Evolutionary conservation across 1,140 invertebrate genomes (phyloP).

Genomic region (Ooceraea biroi): DNA sequence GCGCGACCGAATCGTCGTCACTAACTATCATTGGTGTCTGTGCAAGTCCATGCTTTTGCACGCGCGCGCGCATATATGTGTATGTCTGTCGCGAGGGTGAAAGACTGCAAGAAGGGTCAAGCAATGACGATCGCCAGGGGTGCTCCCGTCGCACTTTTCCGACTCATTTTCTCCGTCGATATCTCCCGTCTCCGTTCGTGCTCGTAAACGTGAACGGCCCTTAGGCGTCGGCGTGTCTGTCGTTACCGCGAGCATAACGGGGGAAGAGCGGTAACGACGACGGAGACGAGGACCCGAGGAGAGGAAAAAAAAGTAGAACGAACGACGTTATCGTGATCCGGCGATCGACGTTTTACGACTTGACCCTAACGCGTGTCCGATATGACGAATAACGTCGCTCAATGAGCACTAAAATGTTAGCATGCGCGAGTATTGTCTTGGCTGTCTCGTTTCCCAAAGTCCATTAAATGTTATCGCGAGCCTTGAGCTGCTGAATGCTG

Average conservation of each 20-base stretch:
- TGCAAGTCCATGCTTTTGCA: neutral
- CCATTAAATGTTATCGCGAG: conserved; percentile 1
- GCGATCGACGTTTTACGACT: conserved; percentile 72
- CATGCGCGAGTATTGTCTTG: conserved; percentile 20
- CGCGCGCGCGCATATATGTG: neutral
- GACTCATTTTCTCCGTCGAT: conserved; percentile 80
- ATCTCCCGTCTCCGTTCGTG: conserved; percentile 73
- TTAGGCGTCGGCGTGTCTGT: conserved; percentile 78
- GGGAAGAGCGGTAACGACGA: conserved; percentile 69
- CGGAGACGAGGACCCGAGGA: conserved; percentile 37
- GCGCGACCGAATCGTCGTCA: conserved; percentile 43
- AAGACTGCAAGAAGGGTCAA: conserved; percentile 75
- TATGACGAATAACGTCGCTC: conserved; percentile 66
- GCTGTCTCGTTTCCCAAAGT: conserved; percentile 32
- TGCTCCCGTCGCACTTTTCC: conserved; percentile 78
- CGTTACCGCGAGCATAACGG: conserved; percentile 74
- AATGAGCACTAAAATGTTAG: conserved; percentile 43
- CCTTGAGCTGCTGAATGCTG: neutral
- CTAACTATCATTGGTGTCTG: conserved; percentile 60
- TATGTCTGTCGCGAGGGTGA: conserved; percentile 41
- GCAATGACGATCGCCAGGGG: conserved; percentile 76
- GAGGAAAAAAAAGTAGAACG: conserved; percentile 47
- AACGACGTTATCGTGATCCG: conserved; percentile 64
- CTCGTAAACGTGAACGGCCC: conserved; percentile 81
- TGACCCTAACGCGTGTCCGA: conserved; percentile 67